These are phyloP conservation scores for Uloborus diversus DNA, from an alignment of 1,140 invertebrate genomes.

Conservation along the genomic window DNA sequence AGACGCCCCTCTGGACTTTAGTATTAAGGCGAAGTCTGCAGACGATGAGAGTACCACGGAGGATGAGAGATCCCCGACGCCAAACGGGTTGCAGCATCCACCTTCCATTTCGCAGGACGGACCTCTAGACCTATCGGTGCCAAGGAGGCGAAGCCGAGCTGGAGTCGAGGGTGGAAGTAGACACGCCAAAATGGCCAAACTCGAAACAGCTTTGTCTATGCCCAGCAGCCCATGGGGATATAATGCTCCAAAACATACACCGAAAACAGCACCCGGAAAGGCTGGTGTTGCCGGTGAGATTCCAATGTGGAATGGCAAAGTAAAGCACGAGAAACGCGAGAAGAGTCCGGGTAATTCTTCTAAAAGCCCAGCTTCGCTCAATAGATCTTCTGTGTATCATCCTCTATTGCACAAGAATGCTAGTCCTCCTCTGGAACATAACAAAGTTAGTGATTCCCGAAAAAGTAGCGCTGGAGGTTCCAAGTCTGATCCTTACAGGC, in stretches of 20 bases:
- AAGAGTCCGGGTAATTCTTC: not conserved
- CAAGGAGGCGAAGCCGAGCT: slow-evolving; percentile 71
- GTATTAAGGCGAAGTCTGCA: slow-evolving; percentile 72
- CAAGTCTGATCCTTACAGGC: slow-evolving; percentile 70
- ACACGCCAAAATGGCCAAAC: slow-evolving; percentile 71
- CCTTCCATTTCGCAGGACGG: slow-evolving; percentile 70
- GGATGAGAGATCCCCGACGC: slow-evolving; percentile 75
- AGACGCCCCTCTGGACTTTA: slow-evolving; percentile 75
- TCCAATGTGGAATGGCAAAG: slow-evolving; percentile 47
- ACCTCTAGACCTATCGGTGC: slow-evolving; percentile 81
- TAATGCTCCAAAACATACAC: slow-evolving; percentile 63
- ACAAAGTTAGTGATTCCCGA: slow-evolving; percentile 59
- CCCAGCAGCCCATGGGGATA: slow-evolving; percentile 52
- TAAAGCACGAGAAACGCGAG: slow-evolving; percentile 28
- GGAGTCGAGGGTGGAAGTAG: slow-evolving; percentile 28
- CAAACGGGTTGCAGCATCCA: slow-evolving; percentile 66
- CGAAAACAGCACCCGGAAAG: slow-evolving; percentile 53
- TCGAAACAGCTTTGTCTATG: slow-evolving; percentile 63
- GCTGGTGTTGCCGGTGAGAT: not conserved
- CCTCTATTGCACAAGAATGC: slow-evolving; percentile 43
- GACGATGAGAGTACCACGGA: slow-evolving; percentile 66
- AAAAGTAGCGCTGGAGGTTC: slow-evolving; percentile 64
- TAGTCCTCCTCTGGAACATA: slow-evolving; percentile 56
- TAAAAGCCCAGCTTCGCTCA: slow-evolving; percentile 38
- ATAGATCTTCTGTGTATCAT: slow-evolving; percentile 14